Base-by-base conservation (phyloP, 2,797 vertebrate species). In the Martes flavigula region DNA sequence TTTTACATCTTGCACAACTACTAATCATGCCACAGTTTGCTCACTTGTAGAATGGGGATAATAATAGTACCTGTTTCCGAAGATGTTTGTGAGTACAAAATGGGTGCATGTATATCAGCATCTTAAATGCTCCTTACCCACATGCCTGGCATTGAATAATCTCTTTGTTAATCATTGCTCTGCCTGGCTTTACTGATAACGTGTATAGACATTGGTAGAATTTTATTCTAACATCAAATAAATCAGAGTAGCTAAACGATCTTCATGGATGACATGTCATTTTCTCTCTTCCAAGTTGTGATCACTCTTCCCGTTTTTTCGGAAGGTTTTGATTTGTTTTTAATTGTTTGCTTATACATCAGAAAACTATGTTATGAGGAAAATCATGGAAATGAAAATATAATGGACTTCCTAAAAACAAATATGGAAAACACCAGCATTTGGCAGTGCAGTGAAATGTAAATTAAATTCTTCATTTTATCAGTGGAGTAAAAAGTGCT, bases 381-480 rank as follows among this genome's bases (percentile, higher is more conserved):
- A 35, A 77, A 89, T 81, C 20, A 0, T 48, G 51, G 75, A 90
- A 92, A 62, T 89, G 66, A 89, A 94, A 75, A 70, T 86, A 60
- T 20, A 46, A 48, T 40, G 15, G 54, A 48, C 46, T 77, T 86
- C 35, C 38, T 66, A 68, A 78, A 94, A 84, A 72, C 7, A 56
- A 87, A 72, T 90, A 46, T 84, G 77, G 56, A 83, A 93, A 96
- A 48, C 10, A 58, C 38, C 48, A 56, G 27, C 75, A 38, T 62
- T 92, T 78, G 43, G 23, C 32, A 77, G 68, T 87, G 60, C 82
- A 72, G 21, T 87, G 46, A 87, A 91, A 92, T 46, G 23, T 93
- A 54, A 87, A 64, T 94, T 92, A 75, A 90, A 68, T 56, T 87
- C 46, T 94, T 70, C 43, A 78, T 38, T 83, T 90, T 75, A 75